A percentile compares a stretch with the other conserved stretches of the same genome.
phyloP scores from a whole-genome alignment of 2,888 invertebrate species.

The Aricia artaxerxes region DNA sequence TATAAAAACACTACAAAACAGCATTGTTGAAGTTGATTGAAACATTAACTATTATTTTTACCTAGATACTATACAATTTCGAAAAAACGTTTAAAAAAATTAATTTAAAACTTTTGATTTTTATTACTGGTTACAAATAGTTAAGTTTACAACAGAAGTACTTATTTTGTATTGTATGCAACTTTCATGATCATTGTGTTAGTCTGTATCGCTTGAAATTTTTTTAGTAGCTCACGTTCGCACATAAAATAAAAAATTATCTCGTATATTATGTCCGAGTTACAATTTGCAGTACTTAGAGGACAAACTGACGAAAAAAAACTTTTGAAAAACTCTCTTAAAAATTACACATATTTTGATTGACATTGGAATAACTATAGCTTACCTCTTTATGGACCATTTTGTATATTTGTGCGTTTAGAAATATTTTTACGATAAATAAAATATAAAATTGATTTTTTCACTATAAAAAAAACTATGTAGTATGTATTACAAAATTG shows the following conservation, averaged over 20 bases:
- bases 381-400: no score
- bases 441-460: no score
- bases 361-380: no score
- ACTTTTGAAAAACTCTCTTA: neutral
- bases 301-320: neutral
- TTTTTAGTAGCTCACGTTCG: conserved; percentile 7
- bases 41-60: no score
- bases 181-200: neutral
- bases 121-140: neutral
- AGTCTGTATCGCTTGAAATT: neutral
- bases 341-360: no score
- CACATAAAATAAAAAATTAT: neutral
- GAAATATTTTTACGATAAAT: no score
- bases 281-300: neutral
- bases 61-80: no score
- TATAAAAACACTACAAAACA: no score
- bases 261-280: neutral
- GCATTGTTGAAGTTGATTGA: no score
- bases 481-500: neutral
- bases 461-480: no score
- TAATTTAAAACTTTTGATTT: neutral
- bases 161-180: neutral
- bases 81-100: no score
- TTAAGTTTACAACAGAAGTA: neutral
- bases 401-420: no score